Base-by-base conservation (phyloP, 2,797 vertebrate genomes). In the Lutjanus campechanus region DNA sequence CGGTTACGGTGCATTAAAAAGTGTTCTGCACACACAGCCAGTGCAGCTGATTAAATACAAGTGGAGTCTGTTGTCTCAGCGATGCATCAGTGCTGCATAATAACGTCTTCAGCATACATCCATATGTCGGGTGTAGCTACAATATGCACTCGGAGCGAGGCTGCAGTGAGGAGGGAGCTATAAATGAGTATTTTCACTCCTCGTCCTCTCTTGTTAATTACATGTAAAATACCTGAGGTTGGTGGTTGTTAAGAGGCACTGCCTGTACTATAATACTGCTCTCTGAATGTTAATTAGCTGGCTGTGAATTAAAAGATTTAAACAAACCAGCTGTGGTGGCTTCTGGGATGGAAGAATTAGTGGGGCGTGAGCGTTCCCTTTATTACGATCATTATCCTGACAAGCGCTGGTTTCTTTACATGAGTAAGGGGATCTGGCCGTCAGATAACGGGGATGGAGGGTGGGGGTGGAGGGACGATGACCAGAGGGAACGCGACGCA, bases 381-480 rank as follows among this genome's bases (percentile, higher is more conserved):
- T 94, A 96, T 95, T 93, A 95, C 83, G 87, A 93, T 96, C 95
- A 95, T 96, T 96, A 96, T 92, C 93, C 92, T 91, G 93, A 94
- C 94, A 90, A 91, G 92, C 83, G 72, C 92, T 92, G 91, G 91
- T 93, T 93, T 94, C 91, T 94, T 89, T 87, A 90, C 82, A 67
- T 89, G 91, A 94, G 90, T 87, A 83, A 88, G 81, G 80, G 92
- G 93, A 91, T 89, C 82, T 75, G 92, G 92, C 77, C 74, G 55
- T 86, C 78, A 74, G 90, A 90, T 84, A 85, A 71, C 49, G 62
- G 76, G 76, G 36, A 10, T 69, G 12, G 41, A 9, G 71, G 4
- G 43, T 19, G 36, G 36, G 70, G 13, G 59, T 2, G 40, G 25
- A 22, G 60, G 12, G 63, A 46, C 8, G 70, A 62, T 85, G 83